Percentiles rank a stretch among this genome's conserved stretches.
Conservation (phyloP, 2,888 invertebrate genomes). For the Bedellia somnulentella region DNA sequence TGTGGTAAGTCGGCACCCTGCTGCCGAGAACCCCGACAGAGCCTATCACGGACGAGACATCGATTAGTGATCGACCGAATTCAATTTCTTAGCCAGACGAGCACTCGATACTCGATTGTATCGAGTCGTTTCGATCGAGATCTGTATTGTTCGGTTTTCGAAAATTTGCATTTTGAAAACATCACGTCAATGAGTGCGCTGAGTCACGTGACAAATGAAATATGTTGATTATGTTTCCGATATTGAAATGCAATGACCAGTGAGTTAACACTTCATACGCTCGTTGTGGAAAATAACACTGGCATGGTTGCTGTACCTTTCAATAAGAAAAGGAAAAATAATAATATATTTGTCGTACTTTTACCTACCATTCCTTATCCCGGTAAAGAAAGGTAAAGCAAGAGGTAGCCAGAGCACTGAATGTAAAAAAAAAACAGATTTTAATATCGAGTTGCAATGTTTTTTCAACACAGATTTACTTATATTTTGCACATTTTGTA, state of each 20-base stretch:
- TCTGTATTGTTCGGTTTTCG: conserved; percentile 53
- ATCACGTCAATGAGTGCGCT: conserved; percentile 55
- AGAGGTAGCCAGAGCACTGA: too few relatives aligned
- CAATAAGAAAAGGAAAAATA: too few relatives aligned
- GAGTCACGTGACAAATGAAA: conserved; percentile 59
- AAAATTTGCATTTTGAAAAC: conserved; percentile 60
- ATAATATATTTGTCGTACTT: too few relatives aligned
- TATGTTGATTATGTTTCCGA: conserved; percentile 44
- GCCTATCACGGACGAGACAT: conserved; percentile 61
- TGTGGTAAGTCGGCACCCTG: conserved; percentile 62
- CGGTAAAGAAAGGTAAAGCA: too few relatives aligned
- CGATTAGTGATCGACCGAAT: conserved; percentile 63
- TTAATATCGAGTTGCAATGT: too few relatives aligned
- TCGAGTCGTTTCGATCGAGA: conserved; percentile 48
- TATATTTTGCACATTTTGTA: too few relatives aligned
- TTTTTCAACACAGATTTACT: too few relatives aligned
- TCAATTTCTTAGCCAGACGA: conserved; percentile 57
- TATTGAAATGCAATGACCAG: conserved; percentile 53
- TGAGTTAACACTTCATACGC: too few relatives aligned
- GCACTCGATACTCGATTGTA: conserved; percentile 47
- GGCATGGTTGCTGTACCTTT: too few relatives aligned
- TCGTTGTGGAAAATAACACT: too few relatives aligned
- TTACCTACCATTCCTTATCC: too few relatives aligned
- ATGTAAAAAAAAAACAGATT: too few relatives aligned
- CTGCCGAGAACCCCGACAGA: conserved; percentile 56